These are phyloP conservation scores for Henricia sp. DNA, from an alignment of 53 echinoderm and acorn worm species.

Conservation along the genomic window DNA sequence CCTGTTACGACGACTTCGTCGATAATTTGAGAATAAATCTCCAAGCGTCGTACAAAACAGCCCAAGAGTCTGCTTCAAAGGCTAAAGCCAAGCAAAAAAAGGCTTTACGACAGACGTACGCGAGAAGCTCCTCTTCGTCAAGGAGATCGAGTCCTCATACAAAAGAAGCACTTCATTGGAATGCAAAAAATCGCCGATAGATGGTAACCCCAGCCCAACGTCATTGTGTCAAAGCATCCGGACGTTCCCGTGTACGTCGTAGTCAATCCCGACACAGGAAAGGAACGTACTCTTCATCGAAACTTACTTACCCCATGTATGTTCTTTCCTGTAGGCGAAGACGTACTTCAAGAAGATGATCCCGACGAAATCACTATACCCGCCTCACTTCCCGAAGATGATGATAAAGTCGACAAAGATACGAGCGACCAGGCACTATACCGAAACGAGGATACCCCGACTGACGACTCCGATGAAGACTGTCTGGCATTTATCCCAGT, in stretches of 20 bases:
- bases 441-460: too few species aligned
- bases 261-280: conserved; percentile 2
- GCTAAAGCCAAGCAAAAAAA: conserved; percentile 6
- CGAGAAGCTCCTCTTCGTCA: not conserved
- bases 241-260: conserved; percentile 34
- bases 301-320: conserved; percentile 52
- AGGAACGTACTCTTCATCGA: conserved; percentile 39
- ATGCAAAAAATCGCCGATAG: conserved; percentile 39
- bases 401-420: not conserved
- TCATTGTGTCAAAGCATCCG: conserved; percentile 16
- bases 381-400: not conserved
- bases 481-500: not conserved
- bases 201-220: conserved; percentile 25
- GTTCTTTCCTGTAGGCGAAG: conserved; percentile 38
- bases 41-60: not conserved
- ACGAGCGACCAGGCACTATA: too few species aligned
- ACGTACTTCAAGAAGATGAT: not conserved
- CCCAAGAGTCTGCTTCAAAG: not conserved
- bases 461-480: not conserved
- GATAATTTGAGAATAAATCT: not conserved
- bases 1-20: conserved; percentile 13
- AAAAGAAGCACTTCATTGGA: conserved; percentile 3
- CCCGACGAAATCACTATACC: not conserved
- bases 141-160: conserved; percentile 26
- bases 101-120: not conserved